Evolutionary conservation across 2,113 vertebrate genomes (phyloP), one percentile per base, ranked within the genome.

Genomic region (Marmota flaviventris): DNA sequence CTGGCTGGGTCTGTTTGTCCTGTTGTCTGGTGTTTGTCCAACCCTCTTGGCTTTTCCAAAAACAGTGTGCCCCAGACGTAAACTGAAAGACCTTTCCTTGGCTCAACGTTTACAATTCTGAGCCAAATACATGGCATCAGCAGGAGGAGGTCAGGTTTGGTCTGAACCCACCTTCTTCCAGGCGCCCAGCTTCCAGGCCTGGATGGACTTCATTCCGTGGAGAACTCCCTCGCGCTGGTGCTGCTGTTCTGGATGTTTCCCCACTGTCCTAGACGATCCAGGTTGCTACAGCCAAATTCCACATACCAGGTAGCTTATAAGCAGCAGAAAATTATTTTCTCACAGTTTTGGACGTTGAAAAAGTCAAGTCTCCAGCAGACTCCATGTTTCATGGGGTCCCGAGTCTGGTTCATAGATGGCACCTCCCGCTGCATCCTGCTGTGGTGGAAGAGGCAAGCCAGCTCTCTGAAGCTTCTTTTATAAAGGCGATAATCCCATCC

Each of bases 191-290:
- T 18, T 56, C 56, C 56, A 22, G 6, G 0, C 61, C 8, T 17
- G n/a, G 37, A n/a, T 61, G 65, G 14, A 2, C n/a, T 27, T 4
- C 13, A 11, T 10, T 29, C 83, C 39, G 8, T 20, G 0, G 2
- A 0, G 5, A 37, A 16, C 51, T 37, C 9, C 13, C n/a, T 22
- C 14, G 39, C 14, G 11, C 25, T 48, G n/a, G 69, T 78, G 61
- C 48, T 13, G 27, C 1, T 4, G 8, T 22, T 3, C 18, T 2
- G 16, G 22, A 8, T 27, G 1, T 75, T 88, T 88, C 7, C 12
- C 75, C 25, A 24, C 56, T 24, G 13, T 77, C 34, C 53, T 48
- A 13, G 45, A 85, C 25, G 25, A 2, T 65, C 37, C 45, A 16
- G 37, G 10, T 22, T 10, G 14, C 61, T 42, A 0, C 56, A 56